phyloP scores from a whole-genome alignment of 2,797 vertebrate species.

The Rhodeus uyekii region DNA sequence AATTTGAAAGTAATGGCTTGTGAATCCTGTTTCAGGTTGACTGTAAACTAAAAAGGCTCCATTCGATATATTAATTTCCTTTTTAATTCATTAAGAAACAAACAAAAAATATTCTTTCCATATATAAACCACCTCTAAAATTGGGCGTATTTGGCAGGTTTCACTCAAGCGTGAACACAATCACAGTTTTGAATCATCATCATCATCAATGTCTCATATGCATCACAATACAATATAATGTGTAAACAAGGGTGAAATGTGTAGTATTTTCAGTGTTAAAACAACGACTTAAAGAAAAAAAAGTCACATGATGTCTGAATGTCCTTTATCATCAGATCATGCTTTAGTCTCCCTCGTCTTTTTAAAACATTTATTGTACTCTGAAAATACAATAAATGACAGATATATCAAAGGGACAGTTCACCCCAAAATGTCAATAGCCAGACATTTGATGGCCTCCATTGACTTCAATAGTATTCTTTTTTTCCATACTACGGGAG shows the following conservation, averaged over 20 bases:
- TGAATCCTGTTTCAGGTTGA: neutral
- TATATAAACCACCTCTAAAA: neutral
- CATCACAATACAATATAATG: no score
- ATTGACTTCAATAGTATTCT: no score
- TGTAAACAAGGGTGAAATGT: neutral
- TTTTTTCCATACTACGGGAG: no score
- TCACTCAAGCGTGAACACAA: neutral
- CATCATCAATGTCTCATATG: neutral
- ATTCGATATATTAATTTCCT: neutral
- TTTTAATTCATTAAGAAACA: constrained; percentile 6
- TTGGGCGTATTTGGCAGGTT: neutral
- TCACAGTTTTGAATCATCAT: neutral
- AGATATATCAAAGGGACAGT: neutral
- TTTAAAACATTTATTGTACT: neutral
- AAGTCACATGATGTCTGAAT: neutral
- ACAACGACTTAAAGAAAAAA: neutral
- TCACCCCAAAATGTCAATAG: no score
- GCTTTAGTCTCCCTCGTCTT: neutral
- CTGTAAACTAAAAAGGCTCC: neutral
- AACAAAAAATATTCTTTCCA: neutral
- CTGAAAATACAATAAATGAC: neutral
- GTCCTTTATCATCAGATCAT: neutral
- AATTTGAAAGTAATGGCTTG: neutral
- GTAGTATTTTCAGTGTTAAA: neutral
- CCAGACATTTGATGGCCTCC: no score